Conservation (phyloP, 64 coral and sea anemone species). For the Montipora capricornis region DNA sequence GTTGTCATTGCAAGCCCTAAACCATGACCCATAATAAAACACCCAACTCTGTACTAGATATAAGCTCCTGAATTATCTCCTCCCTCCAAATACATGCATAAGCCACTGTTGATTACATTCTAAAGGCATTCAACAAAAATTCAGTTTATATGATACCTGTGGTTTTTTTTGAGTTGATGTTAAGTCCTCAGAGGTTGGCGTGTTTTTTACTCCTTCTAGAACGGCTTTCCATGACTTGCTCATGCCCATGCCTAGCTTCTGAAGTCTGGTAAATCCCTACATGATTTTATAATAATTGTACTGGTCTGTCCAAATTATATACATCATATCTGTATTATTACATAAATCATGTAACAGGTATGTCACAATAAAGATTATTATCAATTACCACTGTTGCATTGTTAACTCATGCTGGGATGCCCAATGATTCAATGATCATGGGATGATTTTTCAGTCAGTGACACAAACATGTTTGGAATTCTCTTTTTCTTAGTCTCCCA, state of each 20-base stretch:
- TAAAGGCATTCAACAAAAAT: constrained; percentile 14
- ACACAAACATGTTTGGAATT: not conserved
- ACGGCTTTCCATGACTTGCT: constrained; percentile 6
- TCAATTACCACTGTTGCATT: not conserved
- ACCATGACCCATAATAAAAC: not conserved
- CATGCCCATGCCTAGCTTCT: constrained; percentile 14
- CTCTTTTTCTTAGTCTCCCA: not conserved
- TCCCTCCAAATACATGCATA: not conserved
- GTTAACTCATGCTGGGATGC: not conserved
- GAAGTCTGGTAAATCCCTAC: constrained; percentile 9
- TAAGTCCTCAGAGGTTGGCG: not conserved
- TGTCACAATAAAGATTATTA: not conserved
- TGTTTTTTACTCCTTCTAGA: not conserved
- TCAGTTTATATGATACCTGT: not conserved
- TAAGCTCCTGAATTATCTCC: not conserved
- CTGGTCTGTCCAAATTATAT: not conserved
- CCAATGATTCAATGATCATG: not conserved
- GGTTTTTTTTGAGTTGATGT: not conserved
- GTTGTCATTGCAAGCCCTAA: not conserved
- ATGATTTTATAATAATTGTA: not conserved
- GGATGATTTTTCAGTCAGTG: not conserved
- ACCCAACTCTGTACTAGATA: not conserved
- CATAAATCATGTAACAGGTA: not conserved
- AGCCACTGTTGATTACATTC: not conserved
- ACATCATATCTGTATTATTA: not conserved